Conservation (phyloP, 2,888 invertebrate species). For the Polylopha cassiicola region DNA sequence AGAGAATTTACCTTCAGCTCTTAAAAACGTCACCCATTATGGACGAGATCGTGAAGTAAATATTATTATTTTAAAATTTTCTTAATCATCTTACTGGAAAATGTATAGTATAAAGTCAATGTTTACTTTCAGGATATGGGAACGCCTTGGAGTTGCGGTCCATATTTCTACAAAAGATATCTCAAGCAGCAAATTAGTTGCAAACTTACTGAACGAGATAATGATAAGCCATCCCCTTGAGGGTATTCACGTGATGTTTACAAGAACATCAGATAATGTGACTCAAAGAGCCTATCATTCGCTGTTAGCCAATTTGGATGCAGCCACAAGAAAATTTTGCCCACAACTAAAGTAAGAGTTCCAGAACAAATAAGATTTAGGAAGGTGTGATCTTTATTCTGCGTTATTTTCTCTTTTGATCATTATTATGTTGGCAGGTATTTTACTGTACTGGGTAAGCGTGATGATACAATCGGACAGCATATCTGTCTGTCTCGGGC, state of each 20-base stretch:
- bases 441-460: slow-evolving; percentile 7
- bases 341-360: slow-evolving; percentile 26
- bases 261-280: not conserved
- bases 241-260: slow-evolving; percentile 24
- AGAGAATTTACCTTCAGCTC: slow-evolving; percentile 33
- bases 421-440: slow-evolving; percentile 16
- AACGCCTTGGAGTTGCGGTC: slow-evolving; percentile 20
- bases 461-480: slow-evolving; percentile 5
- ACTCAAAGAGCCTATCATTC: slow-evolving; percentile 8
- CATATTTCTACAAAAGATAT: slow-evolving; percentile 21
- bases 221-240: slow-evolving; percentile 18
- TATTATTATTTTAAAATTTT: not conserved
- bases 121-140: slow-evolving; percentile 23
- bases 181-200: slow-evolving; percentile 1
- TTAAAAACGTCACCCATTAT: slow-evolving; percentile 23
- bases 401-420: not conserved
- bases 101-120: slow-evolving; percentile 2
- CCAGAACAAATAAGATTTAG: no score
- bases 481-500: slow-evolving; percentile 7
- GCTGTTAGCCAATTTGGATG: slow-evolving; percentile 26
- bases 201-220: slow-evolving; percentile 16
- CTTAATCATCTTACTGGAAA: slow-evolving; percentile 1
- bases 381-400: not conserved
- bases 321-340: slow-evolving; percentile 24
- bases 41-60: slow-evolving; percentile 34